Percentiles rank a stretch among this genome's conserved stretches.
phyloP scores from a whole-genome alignment of 2,113 vertebrate genomes.

The Onychostruthus taczanowskii region DNA sequence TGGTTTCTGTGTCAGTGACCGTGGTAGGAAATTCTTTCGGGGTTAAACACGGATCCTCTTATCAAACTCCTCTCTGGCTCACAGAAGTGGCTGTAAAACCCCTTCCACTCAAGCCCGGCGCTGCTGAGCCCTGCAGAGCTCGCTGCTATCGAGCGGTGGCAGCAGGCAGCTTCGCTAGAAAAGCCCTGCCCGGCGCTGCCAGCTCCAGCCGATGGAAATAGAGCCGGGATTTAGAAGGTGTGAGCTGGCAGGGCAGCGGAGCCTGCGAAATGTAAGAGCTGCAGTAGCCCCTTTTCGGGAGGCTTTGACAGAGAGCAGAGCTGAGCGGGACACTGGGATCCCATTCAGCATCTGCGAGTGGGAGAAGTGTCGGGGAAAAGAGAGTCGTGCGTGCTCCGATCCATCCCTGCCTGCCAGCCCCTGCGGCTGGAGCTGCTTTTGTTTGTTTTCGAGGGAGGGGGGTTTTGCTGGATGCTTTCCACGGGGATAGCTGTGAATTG shows the following conservation, averaged over 20 bases:
- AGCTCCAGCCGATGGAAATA: not conserved
- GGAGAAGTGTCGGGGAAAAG: constrained; percentile 30
- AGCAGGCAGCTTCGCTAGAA: constrained; percentile 33
- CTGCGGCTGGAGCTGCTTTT: not conserved
- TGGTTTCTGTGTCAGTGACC: not conserved
- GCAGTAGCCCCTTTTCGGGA: not conserved
- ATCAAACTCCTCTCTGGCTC: not conserved
- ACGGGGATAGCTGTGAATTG: not conserved
- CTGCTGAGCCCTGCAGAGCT: constrained; percentile 4
- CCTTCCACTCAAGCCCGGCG: not conserved
- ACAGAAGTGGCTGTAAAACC: not conserved
- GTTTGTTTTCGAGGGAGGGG: not conserved
- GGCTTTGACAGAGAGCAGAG: constrained; percentile 54
- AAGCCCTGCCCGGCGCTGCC: not conserved
- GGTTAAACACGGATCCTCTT: not conserved
- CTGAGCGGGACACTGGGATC: constrained; percentile 17
- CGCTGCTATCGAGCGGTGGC: constrained; percentile 44
- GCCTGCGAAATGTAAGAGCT: constrained; percentile 4
- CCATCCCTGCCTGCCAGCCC: not conserved
- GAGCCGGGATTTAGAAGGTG: constrained; percentile 50
- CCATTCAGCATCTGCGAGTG: constrained; percentile 22
- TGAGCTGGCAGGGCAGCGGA: constrained; percentile 11
- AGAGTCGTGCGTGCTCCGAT: not conserved
- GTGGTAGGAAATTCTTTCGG: not conserved
- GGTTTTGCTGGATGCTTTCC: not conserved